Evolutionary conservation across 2,888 invertebrate species (phyloP).

Genomic region (Atrina japonica): DNA sequence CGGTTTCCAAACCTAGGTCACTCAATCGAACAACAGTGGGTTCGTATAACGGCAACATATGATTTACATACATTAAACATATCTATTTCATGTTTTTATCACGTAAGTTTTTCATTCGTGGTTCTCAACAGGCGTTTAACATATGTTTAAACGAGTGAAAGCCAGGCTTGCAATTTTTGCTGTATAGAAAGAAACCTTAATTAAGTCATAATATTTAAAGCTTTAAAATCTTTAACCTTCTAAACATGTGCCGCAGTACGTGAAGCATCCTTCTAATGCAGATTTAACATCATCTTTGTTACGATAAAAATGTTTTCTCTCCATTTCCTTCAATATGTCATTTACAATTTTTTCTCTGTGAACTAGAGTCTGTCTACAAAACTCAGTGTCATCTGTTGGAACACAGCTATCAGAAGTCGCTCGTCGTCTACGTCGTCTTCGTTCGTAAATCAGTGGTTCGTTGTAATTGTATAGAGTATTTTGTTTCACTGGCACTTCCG

Average conservation of each 20-base stretch:
- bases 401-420: conserved; percentile 49
- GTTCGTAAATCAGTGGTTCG: conserved; percentile 48
- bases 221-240: conserved; percentile 54
- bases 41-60: no score
- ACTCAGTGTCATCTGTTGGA: conserved; percentile 51
- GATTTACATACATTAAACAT: no score
- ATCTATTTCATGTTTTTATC: no score
- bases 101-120: no score
- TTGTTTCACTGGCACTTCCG: conserved; percentile 58
- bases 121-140: no score
- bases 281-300: no score
- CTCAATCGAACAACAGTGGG: no score
- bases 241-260: conserved; percentile 64
- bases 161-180: no score
- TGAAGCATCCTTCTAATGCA: conserved; percentile 61
- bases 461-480: conserved; percentile 48
- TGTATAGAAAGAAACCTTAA: no score
- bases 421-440: conserved; percentile 42
- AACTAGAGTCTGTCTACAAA: conserved; percentile 50
- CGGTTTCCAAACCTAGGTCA: no score
- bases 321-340: conserved; percentile 51
- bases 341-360: conserved; percentile 46
- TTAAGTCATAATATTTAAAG: no score
- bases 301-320: conserved; percentile 50
- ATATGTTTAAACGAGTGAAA: no score